phyloP scores from a whole-genome alignment of 1,140 invertebrate species.

The Dendrolimus kikuchii region DNA sequence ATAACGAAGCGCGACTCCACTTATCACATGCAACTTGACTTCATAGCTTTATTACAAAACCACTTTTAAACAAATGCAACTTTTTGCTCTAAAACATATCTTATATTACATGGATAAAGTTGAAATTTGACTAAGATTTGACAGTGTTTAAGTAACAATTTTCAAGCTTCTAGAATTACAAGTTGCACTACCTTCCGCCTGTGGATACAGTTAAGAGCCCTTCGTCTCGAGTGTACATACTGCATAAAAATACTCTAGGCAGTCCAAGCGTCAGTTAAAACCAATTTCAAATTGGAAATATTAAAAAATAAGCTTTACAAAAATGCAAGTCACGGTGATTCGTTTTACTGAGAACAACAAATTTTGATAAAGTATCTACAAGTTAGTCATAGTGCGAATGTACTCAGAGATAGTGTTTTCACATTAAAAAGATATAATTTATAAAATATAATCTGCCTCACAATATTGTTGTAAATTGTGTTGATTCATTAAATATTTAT shows the following conservation, averaged over 20 bases:
- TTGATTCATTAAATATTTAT: no score
- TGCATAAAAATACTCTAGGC: neutral
- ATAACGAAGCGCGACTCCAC: slow-evolving; percentile 58
- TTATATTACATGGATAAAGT: slow-evolving; percentile 15
- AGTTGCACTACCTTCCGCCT: slow-evolving; percentile 45
- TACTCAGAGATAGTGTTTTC: no score
- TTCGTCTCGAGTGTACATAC: slow-evolving; percentile 16
- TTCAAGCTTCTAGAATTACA: slow-evolving; percentile 20
- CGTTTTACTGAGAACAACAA: slow-evolving; percentile 1
- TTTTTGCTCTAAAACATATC: slow-evolving; percentile 19
- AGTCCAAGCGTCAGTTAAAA: neutral
- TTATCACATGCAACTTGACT: slow-evolving; percentile 47
- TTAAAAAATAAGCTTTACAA: neutral
- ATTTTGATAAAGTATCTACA: no score
- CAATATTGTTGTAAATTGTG: no score
- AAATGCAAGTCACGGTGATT: neutral
- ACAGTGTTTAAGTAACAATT: slow-evolving; percentile 10
- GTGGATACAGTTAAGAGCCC: slow-evolving; percentile 40
- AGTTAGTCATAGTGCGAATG: no score
- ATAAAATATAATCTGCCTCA: no score
- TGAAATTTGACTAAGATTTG: slow-evolving; percentile 4
- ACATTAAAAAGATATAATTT: no score
- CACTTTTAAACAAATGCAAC: slow-evolving; percentile 13
- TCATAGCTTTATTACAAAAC: slow-evolving; percentile 34
- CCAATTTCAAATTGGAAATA: neutral